Conservation (phyloP, 2,113 vertebrate species). For the pig (Sus scrofa) region T2T-Sscrofa CM000819.6:109133001-109133500, state of each 20-base stretch:
- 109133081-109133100: not conserved
- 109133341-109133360: not conserved
- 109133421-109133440: not conserved
- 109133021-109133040: not conserved
- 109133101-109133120: not conserved
- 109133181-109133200: not conserved
- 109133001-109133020: not conserved
- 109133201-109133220: not conserved
- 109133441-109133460: not conserved
- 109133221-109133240: not conserved
- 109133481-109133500: not conserved
- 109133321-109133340: not conserved
- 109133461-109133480: conserved; percentile 28
- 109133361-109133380: not conserved
- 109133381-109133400: not conserved
- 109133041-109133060: not conserved
- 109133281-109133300: not conserved
- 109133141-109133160: not conserved
- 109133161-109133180: not conserved
- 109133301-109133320: not conserved
- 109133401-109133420: not conserved
- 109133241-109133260: not conserved
- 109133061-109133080: not conserved
- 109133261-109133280: accelerated
- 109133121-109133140: not conserved